Evolutionary conservation across 2,797 vertebrate genomes (phyloP), one percentile per base, ranked within the genome.

Genomic region (Esox lucius): DNA sequence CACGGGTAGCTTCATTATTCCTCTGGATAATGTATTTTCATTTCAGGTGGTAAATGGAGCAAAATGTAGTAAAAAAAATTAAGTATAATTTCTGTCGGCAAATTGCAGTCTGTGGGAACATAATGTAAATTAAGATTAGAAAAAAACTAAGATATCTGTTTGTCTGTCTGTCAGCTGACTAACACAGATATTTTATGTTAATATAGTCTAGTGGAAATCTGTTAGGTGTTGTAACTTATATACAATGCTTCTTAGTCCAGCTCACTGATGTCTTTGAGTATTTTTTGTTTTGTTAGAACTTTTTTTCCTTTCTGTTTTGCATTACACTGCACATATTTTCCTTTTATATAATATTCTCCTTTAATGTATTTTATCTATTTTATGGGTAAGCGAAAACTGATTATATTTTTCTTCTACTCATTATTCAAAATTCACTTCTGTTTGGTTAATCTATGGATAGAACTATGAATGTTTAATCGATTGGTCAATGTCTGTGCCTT

Each of bases 61-160:
- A 80, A 88, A 87, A 89, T 87, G 90, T 85, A 87, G 88, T 86
- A 88, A 86, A 86, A 86, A 72, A 67, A 73, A 83, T 81, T 82
- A 87, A 86, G 84, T 80, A 83, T 81, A 70, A 80, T 78, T 84
- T 83, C 73, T 86, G 87, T 89, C 86, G 71, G 75, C 74, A 83
- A 81, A 89, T 85, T 82, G 82, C 83, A 87, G 84, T 87, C 78
- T 72, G 85, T 84, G 82, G 81, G 84, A 84, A 78, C 65, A 86
- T 84, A 75, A 82, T 87, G 89, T 85, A 88, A 90, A 88, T 89
- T 87, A 88, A 85, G 88, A 76, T 33, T 72, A 71, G 59, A n/a
- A 62, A 62, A 4, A 62, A 24, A 62, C 59, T 15, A 15, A 17
- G 26, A 12, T 24, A 15, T 24, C n/a, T 9, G 22, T 4, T 22